Conservation (phyloP, 2,797 vertebrate species). For the Scolopax bukidnonensis region DNA sequence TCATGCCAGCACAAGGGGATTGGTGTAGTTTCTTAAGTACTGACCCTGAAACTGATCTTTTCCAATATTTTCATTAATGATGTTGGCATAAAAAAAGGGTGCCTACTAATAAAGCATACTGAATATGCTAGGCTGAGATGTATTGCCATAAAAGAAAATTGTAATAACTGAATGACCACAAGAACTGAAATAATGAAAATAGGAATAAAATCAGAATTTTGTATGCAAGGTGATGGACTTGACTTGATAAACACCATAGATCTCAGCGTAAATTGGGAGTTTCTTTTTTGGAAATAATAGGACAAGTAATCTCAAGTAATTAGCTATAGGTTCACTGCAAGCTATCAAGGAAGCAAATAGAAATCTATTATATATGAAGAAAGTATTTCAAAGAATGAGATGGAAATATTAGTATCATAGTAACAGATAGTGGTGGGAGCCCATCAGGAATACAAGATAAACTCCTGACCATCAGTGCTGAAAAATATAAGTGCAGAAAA, state of each 20-base stretch:
- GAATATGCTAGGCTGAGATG: background rate
- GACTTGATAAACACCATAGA: background rate
- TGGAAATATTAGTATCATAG: background rate
- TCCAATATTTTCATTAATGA: background rate
- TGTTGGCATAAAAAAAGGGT: background rate
- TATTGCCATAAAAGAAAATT: background rate
- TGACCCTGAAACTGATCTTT: rapidly evolving
- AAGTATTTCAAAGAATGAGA: background rate
- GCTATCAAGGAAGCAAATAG: background rate
- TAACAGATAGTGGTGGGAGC: background rate
- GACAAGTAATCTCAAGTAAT: background rate
- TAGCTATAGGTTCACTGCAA: background rate
- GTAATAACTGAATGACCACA: background rate
- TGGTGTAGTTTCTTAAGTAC: background rate
- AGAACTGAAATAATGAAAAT: background rate
- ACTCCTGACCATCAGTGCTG: background rate
- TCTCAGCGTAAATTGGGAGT: background rate
- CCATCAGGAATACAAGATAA: background rate
- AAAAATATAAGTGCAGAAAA: background rate
- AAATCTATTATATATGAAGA: background rate
- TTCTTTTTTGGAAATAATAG: background rate
- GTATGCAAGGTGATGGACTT: background rate
- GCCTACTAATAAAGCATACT: background rate
- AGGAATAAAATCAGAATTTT: background rate
- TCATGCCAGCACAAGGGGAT: background rate